Base-by-base conservation (phyloP, 2,113 vertebrate species). In the Myiozetetes cayanensis region DNA sequence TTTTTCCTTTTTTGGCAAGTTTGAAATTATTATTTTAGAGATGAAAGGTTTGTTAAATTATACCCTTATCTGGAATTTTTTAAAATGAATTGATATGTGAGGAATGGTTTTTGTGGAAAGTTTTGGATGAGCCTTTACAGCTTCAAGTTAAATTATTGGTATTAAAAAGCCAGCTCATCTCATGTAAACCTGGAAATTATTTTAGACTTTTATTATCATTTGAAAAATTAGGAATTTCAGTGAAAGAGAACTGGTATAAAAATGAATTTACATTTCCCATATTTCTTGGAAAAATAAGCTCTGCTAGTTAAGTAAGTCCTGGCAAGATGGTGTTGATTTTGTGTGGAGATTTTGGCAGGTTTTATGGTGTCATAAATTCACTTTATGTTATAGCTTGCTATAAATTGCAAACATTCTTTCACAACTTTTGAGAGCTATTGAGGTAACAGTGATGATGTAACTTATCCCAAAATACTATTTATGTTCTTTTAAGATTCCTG, bases 291-390 rank as follows among this genome's bases (percentile, higher is more conserved):
- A 94, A 94, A 95, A 92, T 52, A 81, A 90, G 24, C 33, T 81
- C 43, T 91, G 85, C 72, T 80, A 37, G 58, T 88, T 90, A 71
- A 10, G 35, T 83, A 74, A 84, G 50, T 63, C 50, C 63, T 84
- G 72, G 47, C 72, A 90, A 65, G 70, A 41, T 68, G 75, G 41
- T 21, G 30, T 78, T 94, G 85, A 71, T 81, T 94, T 78, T 93
- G 44, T 62, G 27, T 78, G 61, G 86, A 84, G 76, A 61, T 91
- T 93, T 88, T 90, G 73, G 71, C 90, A 91, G 67, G 2, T 47
- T 93, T 96, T 86, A 84, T 11, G 59, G 78, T 88, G 82, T 52
- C 72, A 85, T 95, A 91, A 96, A 93, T 95, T 84, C 68, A 52
- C 33, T 95, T 84, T 71, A 67, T 82, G 47, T 50, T 91, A 63